Evolutionary conservation across 1,140 invertebrate species (phyloP).

Genomic region (Caenorhabditis latens): DNA sequence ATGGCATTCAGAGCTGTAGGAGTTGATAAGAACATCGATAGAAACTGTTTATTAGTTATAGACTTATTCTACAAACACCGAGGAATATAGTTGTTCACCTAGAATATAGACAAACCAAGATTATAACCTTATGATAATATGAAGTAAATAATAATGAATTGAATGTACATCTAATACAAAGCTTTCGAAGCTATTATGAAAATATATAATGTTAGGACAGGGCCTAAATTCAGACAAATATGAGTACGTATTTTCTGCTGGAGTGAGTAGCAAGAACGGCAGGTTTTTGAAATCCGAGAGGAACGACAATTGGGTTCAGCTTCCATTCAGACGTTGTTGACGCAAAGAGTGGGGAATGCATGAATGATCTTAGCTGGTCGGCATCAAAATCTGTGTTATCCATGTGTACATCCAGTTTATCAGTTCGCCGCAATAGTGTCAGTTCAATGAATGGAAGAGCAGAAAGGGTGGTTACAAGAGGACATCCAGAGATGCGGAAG

Average conservation of each 20-base stretch:
- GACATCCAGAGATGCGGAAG: constrained; percentile 53
- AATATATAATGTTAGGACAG: neutral
- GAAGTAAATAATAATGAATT: neutral
- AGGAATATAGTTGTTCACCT: no score
- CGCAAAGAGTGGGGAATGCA: constrained; percentile 58
- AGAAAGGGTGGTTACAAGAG: constrained; percentile 48
- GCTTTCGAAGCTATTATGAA: neutral
- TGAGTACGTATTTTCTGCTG: constrained; percentile 45
- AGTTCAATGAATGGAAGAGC: constrained; percentile 58
- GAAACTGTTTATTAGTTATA: no score
- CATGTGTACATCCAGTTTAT: constrained; percentile 45
- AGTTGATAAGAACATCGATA: no score
- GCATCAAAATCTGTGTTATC: constrained; percentile 56
- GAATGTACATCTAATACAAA: neutral
- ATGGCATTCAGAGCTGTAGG: no score
- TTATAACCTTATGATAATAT: neutral
- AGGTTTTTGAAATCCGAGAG: constrained; percentile 38
- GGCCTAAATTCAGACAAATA: constrained; percentile 37
- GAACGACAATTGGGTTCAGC: neutral
- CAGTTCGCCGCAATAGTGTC: neutral
- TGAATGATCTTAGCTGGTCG: constrained; percentile 26
- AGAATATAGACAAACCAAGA: no score
- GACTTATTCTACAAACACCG: no score
- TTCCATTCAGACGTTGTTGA: constrained; percentile 35
- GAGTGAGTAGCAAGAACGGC: constrained; percentile 52